phyloP scores from a whole-genome alignment of 2,888 invertebrate species.

The Pelosia muscerda region DNA sequence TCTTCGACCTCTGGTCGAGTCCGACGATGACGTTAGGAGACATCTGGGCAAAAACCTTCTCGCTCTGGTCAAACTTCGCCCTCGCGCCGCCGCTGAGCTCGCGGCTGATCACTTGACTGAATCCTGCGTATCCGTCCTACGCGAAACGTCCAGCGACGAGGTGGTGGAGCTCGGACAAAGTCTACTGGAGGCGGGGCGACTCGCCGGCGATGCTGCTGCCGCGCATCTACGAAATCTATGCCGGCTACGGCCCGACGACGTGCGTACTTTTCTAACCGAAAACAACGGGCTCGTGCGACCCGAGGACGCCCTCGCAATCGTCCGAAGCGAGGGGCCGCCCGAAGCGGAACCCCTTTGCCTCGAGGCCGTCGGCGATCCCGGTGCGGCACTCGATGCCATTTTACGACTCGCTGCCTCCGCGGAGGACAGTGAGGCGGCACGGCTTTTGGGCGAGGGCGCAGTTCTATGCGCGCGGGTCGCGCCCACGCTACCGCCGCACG shows the following conservation, averaged over 20 bases:
- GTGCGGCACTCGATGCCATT: constrained; percentile 71
- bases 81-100: constrained; percentile 70
- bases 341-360: constrained; percentile 76
- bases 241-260: constrained; percentile 58
- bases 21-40: constrained; percentile 47
- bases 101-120: constrained; percentile 58
- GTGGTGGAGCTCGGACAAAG: constrained; percentile 66
- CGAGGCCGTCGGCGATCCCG: constrained; percentile 76
- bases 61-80: constrained; percentile 64
- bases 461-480: constrained; percentile 69
- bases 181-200: constrained; percentile 62
- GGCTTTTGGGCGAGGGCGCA: constrained; percentile 60
- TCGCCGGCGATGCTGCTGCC: constrained; percentile 65
- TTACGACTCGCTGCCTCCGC: constrained; percentile 57
- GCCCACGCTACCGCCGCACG: constrained; percentile 62
- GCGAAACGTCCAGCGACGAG: constrained; percentile 47
- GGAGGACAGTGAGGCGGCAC: constrained; percentile 44
- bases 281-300: constrained; percentile 73
- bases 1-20: constrained; percentile 58
- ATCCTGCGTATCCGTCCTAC: constrained; percentile 49
- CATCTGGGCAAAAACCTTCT: constrained; percentile 59
- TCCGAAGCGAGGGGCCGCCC: constrained; percentile 63
- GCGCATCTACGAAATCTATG: constrained; percentile 71
- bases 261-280: constrained; percentile 64
- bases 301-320: constrained; percentile 72